Conservation (phyloP, 2,113 vertebrate genomes). For the Uria aalge region DNA sequence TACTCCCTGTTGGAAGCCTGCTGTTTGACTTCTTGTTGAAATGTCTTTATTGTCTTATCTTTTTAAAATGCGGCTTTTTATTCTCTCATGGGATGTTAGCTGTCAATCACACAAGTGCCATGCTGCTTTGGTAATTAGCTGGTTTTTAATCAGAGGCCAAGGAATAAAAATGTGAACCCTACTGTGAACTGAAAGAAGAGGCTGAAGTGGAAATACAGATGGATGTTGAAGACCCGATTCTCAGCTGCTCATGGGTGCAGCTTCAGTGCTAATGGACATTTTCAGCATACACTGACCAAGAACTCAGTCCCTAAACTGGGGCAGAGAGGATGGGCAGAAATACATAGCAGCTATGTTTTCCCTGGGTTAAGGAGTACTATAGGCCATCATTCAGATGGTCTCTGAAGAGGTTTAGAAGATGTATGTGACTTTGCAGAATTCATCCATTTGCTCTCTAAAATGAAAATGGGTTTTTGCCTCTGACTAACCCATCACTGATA, state of each 20-base stretch:
- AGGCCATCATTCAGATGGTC: not conserved
- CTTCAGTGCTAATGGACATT: not conserved
- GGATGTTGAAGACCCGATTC: not conserved
- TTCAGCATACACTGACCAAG: not conserved
- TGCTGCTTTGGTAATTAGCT: not conserved
- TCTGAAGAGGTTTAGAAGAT: not conserved
- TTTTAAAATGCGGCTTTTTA: not conserved
- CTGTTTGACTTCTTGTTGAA: not conserved
- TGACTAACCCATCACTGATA: not conserved
- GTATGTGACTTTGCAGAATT: not conserved
- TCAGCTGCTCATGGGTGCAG: not conserved
- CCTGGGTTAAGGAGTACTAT: not conserved
- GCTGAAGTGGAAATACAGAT: not conserved
- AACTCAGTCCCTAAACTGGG: not conserved
- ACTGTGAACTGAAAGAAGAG: not conserved
- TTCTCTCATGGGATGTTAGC: not conserved
- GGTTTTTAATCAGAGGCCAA: not conserved
- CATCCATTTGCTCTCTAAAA: not conserved
- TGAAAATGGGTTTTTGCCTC: not conserved
- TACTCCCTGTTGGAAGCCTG: not conserved
- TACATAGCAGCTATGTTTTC: not conserved
- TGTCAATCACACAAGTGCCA: not conserved
- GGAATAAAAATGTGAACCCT: not conserved
- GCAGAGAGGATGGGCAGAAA: not conserved
- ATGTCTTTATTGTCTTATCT: not conserved